Conservation (phyloP, 2,888 invertebrate genomes). For the Spodoptera exigua region DNA sequence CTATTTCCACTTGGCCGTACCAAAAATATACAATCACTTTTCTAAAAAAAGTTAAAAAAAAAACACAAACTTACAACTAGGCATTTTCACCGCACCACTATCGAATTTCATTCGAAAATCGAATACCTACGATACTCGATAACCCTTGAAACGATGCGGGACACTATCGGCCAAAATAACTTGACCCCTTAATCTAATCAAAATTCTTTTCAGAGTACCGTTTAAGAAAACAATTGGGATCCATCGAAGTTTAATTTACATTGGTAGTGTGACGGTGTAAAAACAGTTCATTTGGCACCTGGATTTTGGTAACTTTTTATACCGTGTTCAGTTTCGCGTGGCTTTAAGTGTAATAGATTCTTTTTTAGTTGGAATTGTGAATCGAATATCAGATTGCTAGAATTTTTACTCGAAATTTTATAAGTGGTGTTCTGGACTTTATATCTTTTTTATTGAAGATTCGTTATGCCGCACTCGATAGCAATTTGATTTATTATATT, state of each 20-base stretch:
- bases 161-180: constrained; percentile 54
- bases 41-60: constrained; percentile 9
- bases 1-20: constrained; percentile 6
- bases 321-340: constrained; percentile 60
- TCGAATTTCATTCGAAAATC: constrained; percentile 59
- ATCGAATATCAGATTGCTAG: constrained; percentile 41
- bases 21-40: constrained; percentile 32
- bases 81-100: constrained; percentile 50
- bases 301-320: constrained; percentile 63
- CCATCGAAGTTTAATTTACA: constrained; percentile 39
- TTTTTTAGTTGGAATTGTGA: constrained; percentile 45
- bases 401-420: constrained; percentile 41
- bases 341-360: constrained; percentile 62
- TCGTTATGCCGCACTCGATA: constrained; percentile 14
- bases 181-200: constrained; percentile 46
- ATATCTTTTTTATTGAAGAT: constrained; percentile 10
- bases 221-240: constrained; percentile 30
- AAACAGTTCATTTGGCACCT: constrained; percentile 67
- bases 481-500: constrained; percentile 16
- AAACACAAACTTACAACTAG: constrained; percentile 37
- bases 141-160: constrained; percentile 63
- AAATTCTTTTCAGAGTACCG: constrained; percentile 25
- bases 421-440: constrained; percentile 25
- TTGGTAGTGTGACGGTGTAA: constrained; percentile 57
- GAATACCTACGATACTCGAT: constrained; percentile 60